Evolutionary conservation across 1,140 invertebrate species (phyloP), one percentile per base, ranked within the genome.

Genomic region (Camponotus vicinus): DNA sequence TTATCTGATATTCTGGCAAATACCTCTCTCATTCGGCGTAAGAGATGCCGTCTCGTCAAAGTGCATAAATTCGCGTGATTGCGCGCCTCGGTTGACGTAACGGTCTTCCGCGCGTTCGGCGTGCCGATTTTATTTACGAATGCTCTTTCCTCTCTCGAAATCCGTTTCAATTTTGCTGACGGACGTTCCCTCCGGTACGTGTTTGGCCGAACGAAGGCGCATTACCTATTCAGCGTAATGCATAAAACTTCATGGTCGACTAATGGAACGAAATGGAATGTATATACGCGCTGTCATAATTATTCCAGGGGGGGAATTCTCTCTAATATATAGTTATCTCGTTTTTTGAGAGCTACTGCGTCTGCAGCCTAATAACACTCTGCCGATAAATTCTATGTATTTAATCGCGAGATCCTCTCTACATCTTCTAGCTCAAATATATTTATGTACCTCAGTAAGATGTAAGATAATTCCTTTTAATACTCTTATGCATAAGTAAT

Each of bases 11-110:
- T 70, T 63, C 55, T 63, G 52, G 73, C 87, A 89, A 88, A 89
- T 90, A 90, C 90, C 61, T 67, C 45, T 59, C 64, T 80, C 37
- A 71, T 82, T 73, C 78, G 49, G 63, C 76, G 75, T 86, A 86
- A 86, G 73, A 85, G 86, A 52, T 69, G 84, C 69, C 85, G 40
- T 69, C 87, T 91, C 88, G 88, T 92, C 91, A 89, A 92, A 89
- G 92, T 91, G 91, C 92, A 93, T 93, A 93, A 92, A 93, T 93
- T 93, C 89, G 37, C 89, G 34, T 89, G 92, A 93, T 93, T 92
- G 89, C 90, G 84, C 86, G 75, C 63, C 40, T 37, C 0, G 49
- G 71, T 63, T 75, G 80, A 73, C 87, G 77, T 73, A 77, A 64
- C 76, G 63, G 71, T 86, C 79, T 91, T 90, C 78, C 85, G 84